Evolutionary conservation across 2,888 invertebrate species (phyloP).

Genomic region (Morpho deidamia): DNA sequence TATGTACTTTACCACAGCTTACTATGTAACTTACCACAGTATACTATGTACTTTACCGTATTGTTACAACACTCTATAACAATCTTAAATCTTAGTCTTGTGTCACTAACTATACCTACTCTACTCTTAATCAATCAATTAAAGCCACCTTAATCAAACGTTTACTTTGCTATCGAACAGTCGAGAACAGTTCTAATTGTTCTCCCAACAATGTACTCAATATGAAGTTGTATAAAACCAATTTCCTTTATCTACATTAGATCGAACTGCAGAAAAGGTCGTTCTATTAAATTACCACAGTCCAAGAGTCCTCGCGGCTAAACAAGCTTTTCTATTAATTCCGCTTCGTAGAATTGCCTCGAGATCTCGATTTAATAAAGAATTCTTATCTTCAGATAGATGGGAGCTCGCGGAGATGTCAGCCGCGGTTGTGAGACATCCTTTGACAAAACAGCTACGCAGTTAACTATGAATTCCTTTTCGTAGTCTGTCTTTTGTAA

Average conservation of each 20-base stretch:
- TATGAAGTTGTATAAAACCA: constrained; percentile 1
- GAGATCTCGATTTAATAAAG: constrained; percentile 6
- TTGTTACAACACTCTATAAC: too few relatives aligned
- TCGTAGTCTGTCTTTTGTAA: neutral
- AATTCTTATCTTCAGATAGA: constrained; percentile 5
- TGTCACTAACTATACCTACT: too few relatives aligned
- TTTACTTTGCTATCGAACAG: too few relatives aligned
- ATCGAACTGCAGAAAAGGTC: constrained; percentile 9
- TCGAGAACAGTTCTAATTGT: too few relatives aligned
- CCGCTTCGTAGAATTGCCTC: constrained; percentile 2
- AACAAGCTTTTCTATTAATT: constrained; percentile 11
- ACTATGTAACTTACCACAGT: too few relatives aligned
- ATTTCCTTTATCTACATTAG: constrained; percentile 6
- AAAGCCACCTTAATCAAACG: too few relatives aligned
- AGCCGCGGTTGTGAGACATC: neutral
- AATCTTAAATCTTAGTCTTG: too few relatives aligned
- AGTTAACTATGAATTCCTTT: neutral
- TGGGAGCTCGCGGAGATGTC: neutral
- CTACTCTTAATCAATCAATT: too few relatives aligned
- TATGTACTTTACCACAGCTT: too few relatives aligned
- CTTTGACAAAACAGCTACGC: neutral
- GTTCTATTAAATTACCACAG: constrained; percentile 9
- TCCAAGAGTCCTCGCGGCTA: constrained; percentile 6
- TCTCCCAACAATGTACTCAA: neutral
- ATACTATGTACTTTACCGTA: too few relatives aligned